Evolutionary conservation across 2,888 invertebrate genomes (phyloP), one percentile per base, ranked within the genome.

Genomic region (Branchellion lobata): DNA sequence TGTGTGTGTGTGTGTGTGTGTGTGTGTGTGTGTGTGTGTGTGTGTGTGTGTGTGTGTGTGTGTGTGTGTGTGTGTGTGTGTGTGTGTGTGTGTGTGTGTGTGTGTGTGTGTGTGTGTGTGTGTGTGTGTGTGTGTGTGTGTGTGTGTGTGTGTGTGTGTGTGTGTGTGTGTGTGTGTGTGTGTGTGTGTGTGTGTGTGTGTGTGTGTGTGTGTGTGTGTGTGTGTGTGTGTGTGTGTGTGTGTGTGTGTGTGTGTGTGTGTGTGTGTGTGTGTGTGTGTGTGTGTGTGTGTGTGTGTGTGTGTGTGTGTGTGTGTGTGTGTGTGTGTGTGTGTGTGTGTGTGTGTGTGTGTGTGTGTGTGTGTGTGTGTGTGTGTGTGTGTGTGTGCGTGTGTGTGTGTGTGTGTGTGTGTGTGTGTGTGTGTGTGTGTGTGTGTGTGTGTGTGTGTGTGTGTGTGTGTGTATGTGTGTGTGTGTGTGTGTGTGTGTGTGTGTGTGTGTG

Each of bases 131-230:
- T n/a, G n/a, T n/a, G n/a, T n/a, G 40, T 40, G 5, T 40, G 5
- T 5, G 14, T 40, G 40, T 14, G 40, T 40, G 40, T 8, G 5
- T 5, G 14, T 40, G n/a, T n/a, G n/a, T 69, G 31, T n/a, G 31
- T 69, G 5, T 14, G 8, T 33, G 8, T 69, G 69, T 69, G 31
- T 69, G 5, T 69, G 14, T 34, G 34, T 69, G 34, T 69, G 14
- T 69, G 69, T 34, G 31, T 69, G 31, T 14, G 34, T 33, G 5
- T 69, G 69, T 69, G 31, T 69, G 31, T 69, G 31, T 34, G 34
- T 69, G 34, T 69, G 31, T 69, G 69, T 69, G 31, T 69, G 69
- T 69, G 5, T 69, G 69, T 31, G n/a, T 69, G 31, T 34, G 69
- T 69, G 31, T 69, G 33, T 69, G 14, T 69, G 31, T 69, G 5